Evolutionary conservation across 2,797 vertebrate species (phyloP).

Genomic region (Anisognathus igniventris): DNA sequence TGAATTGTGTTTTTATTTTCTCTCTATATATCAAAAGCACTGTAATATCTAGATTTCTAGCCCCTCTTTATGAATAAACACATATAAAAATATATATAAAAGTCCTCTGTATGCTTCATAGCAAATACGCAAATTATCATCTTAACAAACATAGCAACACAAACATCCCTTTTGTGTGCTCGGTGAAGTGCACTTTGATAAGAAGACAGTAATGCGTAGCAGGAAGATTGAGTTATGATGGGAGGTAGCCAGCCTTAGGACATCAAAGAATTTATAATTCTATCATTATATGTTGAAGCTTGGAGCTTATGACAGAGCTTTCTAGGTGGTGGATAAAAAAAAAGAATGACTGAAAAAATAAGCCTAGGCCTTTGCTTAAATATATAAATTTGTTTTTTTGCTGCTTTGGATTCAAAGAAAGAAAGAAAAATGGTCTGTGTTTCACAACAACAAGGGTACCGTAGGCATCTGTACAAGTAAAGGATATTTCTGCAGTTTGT

Average conservation of each 20-base stretch:
- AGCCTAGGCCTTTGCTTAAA: not conserved
- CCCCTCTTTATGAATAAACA: not conserved
- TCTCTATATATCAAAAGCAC: not conserved
- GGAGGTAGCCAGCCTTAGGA: not conserved
- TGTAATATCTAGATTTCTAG: not conserved
- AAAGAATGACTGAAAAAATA: not conserved
- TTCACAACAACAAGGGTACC: not conserved
- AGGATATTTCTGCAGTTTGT: not conserved
- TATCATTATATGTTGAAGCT: not conserved
- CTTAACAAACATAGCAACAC: not conserved
- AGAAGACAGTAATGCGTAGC: not conserved
- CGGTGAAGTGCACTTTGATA: not conserved
- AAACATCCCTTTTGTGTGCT: not conserved
- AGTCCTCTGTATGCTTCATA: not conserved
- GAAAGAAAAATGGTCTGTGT: not conserved
- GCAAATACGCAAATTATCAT: not conserved
- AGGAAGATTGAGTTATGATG: not conserved
- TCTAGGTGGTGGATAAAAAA: not conserved
- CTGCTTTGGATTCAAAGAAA: not conserved
- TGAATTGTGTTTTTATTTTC: not conserved
- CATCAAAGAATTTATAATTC: not conserved
- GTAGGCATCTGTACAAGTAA: not conserved
- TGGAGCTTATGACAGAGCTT: not conserved
- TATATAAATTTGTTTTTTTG: not conserved
- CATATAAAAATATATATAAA: not conserved